Conservation (phyloP, 2,888 invertebrate species). For the Scaptomyza flava region DNA sequence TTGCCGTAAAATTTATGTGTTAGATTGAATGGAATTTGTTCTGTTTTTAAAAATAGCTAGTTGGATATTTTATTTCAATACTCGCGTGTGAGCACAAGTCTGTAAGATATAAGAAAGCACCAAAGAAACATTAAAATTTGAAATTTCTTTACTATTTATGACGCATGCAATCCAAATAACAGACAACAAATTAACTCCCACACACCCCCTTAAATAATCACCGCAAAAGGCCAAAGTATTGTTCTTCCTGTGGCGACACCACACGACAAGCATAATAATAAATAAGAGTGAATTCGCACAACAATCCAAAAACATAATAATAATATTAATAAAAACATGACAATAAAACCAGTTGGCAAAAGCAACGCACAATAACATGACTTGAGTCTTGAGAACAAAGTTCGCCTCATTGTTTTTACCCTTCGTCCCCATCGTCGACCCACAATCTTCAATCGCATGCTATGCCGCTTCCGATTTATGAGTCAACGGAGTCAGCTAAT, state of each 20-base stretch:
- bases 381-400: not conserved
- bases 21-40: slow-evolving; percentile 1
- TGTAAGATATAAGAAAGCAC: not conserved
- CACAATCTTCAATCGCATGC: not conserved
- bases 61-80: slow-evolving; percentile 25
- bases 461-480: slow-evolving; percentile 15
- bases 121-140: not conserved
- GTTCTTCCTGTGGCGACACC: slow-evolving; percentile 41
- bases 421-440: not conserved
- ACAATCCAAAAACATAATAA: slow-evolving; percentile 37
- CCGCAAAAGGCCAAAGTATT: slow-evolving; percentile 50
- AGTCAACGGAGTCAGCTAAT: slow-evolving; percentile 17
- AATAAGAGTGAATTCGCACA: slow-evolving; percentile 31
- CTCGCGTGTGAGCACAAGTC: not conserved
- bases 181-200: slow-evolving; percentile 1
- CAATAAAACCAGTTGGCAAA: slow-evolving; percentile 35
- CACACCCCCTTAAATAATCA: not conserved
- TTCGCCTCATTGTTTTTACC: not conserved
- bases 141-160: slow-evolving; percentile 42
- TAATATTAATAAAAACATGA: slow-evolving; percentile 35
- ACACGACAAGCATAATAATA: slow-evolving; percentile 73
- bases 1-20: slow-evolving; percentile 25
- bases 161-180: slow-evolving; percentile 38
- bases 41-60: slow-evolving; percentile 21
- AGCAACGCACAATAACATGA: slow-evolving; percentile 23